Percentiles rank a stretch among this genome's conserved stretches.
These are phyloP conservation scores for Carettochelys insculpta DNA, from an alignment of 2,113 vertebrate species.

Conservation along the genomic window DNA sequence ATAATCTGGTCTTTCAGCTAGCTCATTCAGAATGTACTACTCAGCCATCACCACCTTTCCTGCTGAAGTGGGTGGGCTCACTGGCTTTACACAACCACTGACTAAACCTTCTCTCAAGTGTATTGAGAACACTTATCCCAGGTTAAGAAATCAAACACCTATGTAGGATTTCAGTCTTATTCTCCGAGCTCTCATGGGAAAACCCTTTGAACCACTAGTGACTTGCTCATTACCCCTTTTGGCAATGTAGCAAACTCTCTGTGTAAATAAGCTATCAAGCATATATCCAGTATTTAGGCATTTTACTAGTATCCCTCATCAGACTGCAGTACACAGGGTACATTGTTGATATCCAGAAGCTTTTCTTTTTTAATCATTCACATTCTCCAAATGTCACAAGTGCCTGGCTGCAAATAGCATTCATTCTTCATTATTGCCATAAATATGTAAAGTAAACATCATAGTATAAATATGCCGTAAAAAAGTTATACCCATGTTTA, in stretches of 20 bases:
- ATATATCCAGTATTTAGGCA: not conserved
- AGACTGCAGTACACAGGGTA: not conserved
- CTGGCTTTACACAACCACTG: too few relatives aligned
- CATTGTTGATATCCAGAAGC: not conserved
- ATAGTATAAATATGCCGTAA: not conserved
- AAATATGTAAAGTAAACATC: not conserved
- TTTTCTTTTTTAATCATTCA: not conserved
- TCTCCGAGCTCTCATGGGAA: too few relatives aligned
- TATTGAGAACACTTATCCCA: too few relatives aligned
- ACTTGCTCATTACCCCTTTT: not conserved
- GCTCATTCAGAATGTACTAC: too few relatives aligned
- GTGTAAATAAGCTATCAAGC: not conserved
- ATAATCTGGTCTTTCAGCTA: too few relatives aligned
- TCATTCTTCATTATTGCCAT: not conserved
- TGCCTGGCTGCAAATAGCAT: accelerated
- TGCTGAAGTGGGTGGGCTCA: too few relatives aligned
- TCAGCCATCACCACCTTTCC: too few relatives aligned
- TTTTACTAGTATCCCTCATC: not conserved
- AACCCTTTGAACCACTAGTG: too few relatives aligned
- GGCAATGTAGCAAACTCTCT: not conserved
- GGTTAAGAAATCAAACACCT: too few relatives aligned
- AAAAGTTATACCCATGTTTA: not conserved
- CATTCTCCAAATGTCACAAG: not conserved
- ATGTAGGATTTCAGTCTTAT: too few relatives aligned
- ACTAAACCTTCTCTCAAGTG: too few relatives aligned